phyloP scores from a whole-genome alignment of 2,888 invertebrate genomes.

The Iphiclides podalirius region DNA sequence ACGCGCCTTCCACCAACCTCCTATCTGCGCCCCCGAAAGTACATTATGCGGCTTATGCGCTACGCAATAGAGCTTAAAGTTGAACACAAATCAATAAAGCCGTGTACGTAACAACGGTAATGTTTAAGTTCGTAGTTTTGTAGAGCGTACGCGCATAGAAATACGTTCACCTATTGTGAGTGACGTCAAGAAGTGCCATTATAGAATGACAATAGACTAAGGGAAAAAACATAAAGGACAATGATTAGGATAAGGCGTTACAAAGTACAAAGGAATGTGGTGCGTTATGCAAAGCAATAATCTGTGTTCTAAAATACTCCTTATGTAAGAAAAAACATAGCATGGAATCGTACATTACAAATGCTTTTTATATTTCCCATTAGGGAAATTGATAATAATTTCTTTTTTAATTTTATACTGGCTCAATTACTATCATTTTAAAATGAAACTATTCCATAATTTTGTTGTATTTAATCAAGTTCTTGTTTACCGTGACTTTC shows the following conservation, averaged over 20 bases:
- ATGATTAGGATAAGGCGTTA: slow-evolving; percentile 52
- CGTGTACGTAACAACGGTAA: slow-evolving; percentile 33
- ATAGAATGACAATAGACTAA: slow-evolving; percentile 48
- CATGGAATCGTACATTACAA: too few relatives aligned
- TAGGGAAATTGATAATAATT: too few relatives aligned
- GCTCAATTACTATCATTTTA: too few relatives aligned
- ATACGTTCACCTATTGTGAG: slow-evolving; percentile 60
- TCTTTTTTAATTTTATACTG: too few relatives aligned
- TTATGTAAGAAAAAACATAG: too few relatives aligned
- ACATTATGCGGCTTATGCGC: slow-evolving; percentile 14
- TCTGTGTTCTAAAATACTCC: slow-evolving; percentile 26
- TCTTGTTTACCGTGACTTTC: too few relatives aligned
- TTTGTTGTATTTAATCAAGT: too few relatives aligned
- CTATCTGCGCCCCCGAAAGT: slow-evolving; percentile 27
- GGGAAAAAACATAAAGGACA: slow-evolving; percentile 45
- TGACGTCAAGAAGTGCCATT: slow-evolving; percentile 54
- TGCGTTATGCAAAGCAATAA: slow-evolving; percentile 29
- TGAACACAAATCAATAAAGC: slow-evolving; percentile 34
- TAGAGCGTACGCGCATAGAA: slow-evolving; percentile 71
- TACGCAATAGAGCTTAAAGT: slow-evolving; percentile 9
- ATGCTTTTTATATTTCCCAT: too few relatives aligned
- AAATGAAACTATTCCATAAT: too few relatives aligned
- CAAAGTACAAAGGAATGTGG: slow-evolving; percentile 49
- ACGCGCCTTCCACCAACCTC: slow-evolving; percentile 53
- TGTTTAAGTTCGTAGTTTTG: slow-evolving; percentile 63